These are phyloP conservation scores for Notoglanidium macrostoma DNA, from an alignment of 2,797 vertebrate genomes.

Conservation along the genomic window DNA sequence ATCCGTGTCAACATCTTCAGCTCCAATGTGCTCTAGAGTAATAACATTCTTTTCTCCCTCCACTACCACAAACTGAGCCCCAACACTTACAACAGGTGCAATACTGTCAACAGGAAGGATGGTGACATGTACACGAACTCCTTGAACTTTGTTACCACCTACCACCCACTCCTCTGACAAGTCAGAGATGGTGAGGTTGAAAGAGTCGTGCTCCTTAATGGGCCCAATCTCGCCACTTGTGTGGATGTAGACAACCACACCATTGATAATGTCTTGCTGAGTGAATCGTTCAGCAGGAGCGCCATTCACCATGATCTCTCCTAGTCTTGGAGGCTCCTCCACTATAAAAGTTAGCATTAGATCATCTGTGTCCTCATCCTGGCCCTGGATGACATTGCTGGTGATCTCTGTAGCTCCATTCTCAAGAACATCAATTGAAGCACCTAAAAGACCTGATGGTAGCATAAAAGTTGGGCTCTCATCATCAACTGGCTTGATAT, in stretches of 20 bases:
- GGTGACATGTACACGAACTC: constrained; percentile 79
- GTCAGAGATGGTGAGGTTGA: constrained; percentile 83
- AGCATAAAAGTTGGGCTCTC: constrained; percentile 78
- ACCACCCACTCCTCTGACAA: constrained; percentile 81
- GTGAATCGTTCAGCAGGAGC: constrained; percentile 79
- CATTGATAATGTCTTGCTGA: constrained; percentile 83
- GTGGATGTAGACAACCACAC: constrained; percentile 80
- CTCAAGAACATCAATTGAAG: constrained; percentile 82
- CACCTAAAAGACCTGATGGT: constrained; percentile 71
- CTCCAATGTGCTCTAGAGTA: constrained; percentile 77
- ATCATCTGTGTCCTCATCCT: constrained; percentile 80
- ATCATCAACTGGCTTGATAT: constrained; percentile 78
- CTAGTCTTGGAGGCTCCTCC: constrained; percentile 80
- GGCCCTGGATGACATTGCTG: constrained; percentile 79
- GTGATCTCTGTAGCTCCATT: constrained; percentile 83
- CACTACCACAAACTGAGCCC: constrained; percentile 74
- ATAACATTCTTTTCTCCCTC: constrained; percentile 85
- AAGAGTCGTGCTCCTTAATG: constrained; percentile 77
- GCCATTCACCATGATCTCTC: constrained; percentile 81
- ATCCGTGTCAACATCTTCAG: constrained; percentile 82
- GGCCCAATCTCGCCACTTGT: constrained; percentile 85
- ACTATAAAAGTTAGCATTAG: constrained; percentile 83
- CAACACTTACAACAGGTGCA: constrained; percentile 76
- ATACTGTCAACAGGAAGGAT: constrained; percentile 84
- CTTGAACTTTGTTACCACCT: constrained; percentile 81